Percentiles rank a stretch among this genome's conserved stretches.
Conservation (phyloP, 2,888 invertebrate species). For the Asteroscopus sphinx region DNA sequence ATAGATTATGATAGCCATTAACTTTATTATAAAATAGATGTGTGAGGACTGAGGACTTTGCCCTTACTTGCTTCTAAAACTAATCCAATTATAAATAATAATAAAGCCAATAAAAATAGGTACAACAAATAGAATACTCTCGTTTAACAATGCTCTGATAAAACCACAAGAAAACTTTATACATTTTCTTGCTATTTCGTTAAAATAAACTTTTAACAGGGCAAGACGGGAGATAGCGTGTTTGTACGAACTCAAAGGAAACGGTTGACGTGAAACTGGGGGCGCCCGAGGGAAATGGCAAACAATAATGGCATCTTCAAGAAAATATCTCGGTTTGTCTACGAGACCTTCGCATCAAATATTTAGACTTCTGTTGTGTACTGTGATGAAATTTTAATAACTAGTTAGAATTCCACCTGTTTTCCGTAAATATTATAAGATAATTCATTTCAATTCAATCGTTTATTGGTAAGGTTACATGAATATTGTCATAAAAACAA, state of each 20-base stretch:
- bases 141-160: background rate
- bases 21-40: background rate
- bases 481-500: too few species aligned
- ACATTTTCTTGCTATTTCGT: conserved; percentile 5
- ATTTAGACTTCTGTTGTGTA: conserved; percentile 40
- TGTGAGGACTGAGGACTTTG: background rate
- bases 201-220: conserved; percentile 28
- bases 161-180: background rate
- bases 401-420: background rate
- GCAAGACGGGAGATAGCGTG: conserved; percentile 42
- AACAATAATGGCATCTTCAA: conserved; percentile 53
- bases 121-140: too few species aligned
- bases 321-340: conserved; percentile 49
- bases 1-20: background rate
- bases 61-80: background rate
- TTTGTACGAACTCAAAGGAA: conserved; percentile 42
- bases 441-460: too few species aligned
- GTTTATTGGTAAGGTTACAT: too few species aligned
- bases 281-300: conserved; percentile 47
- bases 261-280: conserved; percentile 45
- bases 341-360: conserved; percentile 44
- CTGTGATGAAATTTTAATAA: background rate
- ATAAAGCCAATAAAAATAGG: too few species aligned
- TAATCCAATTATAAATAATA: too few species aligned
- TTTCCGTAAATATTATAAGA: too few species aligned